Base-by-base conservation (phyloP, 2,113 vertebrate species). In the Malurus alboscapulatus region DNA sequence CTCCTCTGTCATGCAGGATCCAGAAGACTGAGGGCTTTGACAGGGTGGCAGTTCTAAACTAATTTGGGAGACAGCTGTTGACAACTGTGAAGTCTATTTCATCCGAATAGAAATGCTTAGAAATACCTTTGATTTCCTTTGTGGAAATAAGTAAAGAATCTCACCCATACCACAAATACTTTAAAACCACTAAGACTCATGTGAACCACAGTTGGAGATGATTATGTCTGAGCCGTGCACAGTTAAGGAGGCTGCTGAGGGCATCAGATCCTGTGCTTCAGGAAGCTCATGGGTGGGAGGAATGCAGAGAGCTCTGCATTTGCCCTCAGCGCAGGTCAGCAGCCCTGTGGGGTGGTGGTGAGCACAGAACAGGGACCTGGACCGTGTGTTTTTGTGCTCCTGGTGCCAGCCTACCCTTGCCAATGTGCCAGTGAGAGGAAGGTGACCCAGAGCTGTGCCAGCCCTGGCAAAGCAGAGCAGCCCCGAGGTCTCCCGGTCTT, bases 91-190 rank as follows among this genome's bases (percentile, higher is more conserved):
- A 96, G 83, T 75, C 63, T 76, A 13, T 87, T 86, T 90, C 1
- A 0, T 91, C 74, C 45, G 8, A 53, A 67, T 30, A 53, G 36
- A 76, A 94, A 72, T 1, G 5, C 57, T 92, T 92, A 84, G 87
- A 94, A 96, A 89, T 88, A 77, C 32, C 63, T 93, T 93, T 87
- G 78, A 96, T 94, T 96, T 97, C 81, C 89, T 94, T 88, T 90
- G 67, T 72, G 88, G 68, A 84, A 83, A 83, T 85, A 87, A 86
- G 69, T 48, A 71, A 93, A 95, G 76, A 58, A 63, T 82, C 69
- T 94, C 38, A 47, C 34, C 36, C 87, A 58, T 95, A 53, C 73
- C 77, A 75, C 67, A 84, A 88, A 97, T 94, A 65, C 68, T 84
- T 79, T 69, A 32, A 94, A 96, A 92, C 81, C 93, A 93, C 90